Percentiles rank a stretch among this genome's conserved stretches.
Conservation (phyloP, 2,888 invertebrate species). For the Trichogramma evanescens region DNA sequence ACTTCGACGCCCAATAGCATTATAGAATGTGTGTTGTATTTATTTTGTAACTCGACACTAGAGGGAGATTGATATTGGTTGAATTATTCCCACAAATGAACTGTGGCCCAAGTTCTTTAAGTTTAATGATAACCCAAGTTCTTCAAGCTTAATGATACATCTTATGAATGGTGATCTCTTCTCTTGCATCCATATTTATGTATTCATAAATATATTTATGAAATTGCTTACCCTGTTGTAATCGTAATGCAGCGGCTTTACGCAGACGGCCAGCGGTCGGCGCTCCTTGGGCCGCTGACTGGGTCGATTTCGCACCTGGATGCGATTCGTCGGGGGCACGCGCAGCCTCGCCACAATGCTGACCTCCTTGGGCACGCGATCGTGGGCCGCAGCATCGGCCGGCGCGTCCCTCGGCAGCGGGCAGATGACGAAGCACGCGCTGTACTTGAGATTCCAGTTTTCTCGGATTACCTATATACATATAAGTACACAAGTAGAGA, state of each 20-base stretch:
- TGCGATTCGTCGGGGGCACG: slow-evolving; percentile 59
- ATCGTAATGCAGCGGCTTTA: slow-evolving; percentile 84
- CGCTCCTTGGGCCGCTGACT: slow-evolving; percentile 49
- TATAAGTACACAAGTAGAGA: background rate
- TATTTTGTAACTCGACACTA: too few species aligned
- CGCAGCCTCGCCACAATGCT: slow-evolving; percentile 61
- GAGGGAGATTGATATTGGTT: too few species aligned
- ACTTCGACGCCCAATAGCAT: too few species aligned
- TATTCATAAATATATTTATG: too few species aligned
- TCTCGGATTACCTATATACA: slow-evolving; percentile 68
- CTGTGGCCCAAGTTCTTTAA: too few species aligned
- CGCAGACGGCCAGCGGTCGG: slow-evolving; percentile 70
- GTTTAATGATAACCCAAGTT: too few species aligned
- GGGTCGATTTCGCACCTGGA: slow-evolving; percentile 55
- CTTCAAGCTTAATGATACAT: too few species aligned
- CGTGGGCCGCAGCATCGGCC: slow-evolving; percentile 56
- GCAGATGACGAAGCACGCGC: slow-evolving; percentile 83
- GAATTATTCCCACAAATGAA: too few species aligned
- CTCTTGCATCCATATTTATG: too few species aligned
- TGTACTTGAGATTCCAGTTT: slow-evolving; percentile 90
- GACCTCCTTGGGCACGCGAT: slow-evolving; percentile 59
- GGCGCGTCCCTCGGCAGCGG: slow-evolving; percentile 59
- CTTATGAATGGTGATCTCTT: too few species aligned
- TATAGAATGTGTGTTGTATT: too few species aligned
- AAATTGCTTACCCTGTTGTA: slow-evolving; percentile 61